phyloP scores from a whole-genome alignment of 2,888 invertebrate species.

The Mylabris sibirica region DNA sequence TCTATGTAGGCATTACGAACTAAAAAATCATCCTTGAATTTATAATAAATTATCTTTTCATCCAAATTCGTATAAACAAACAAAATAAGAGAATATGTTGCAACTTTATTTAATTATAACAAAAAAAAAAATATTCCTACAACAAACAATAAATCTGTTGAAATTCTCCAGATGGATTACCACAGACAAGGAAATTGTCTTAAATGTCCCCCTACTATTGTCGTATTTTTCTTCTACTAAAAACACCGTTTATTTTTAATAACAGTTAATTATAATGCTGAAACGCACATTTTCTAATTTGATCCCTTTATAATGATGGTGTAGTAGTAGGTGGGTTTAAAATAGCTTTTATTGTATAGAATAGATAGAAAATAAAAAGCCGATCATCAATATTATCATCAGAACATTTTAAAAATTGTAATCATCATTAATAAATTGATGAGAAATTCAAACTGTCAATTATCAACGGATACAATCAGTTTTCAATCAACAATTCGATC shows the following conservation, averaged over 20 bases:
- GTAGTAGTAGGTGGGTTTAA: neutral
- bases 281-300: neutral
- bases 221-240: too few species aligned
- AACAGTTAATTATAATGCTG: too few species aligned
- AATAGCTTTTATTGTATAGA: neutral
- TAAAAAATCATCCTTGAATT: neutral
- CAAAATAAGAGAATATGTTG: neutral
- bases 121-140: neutral
- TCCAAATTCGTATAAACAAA: neutral
- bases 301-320: neutral
- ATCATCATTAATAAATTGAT: constrained; percentile 9
- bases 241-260: too few species aligned
- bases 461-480: constrained; percentile 17
- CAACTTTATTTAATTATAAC: neutral
- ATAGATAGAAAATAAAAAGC: neutral
- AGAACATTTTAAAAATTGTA: constrained; percentile 5
- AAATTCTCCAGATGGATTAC: too few species aligned
- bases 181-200: neutral
- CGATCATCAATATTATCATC: neutral
- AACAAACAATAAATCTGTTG: too few species aligned
- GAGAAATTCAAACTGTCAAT: constrained; percentile 17
- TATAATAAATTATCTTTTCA: neutral
- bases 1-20: neutral
- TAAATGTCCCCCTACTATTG: too few species aligned
- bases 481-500: constrained; percentile 19